Conservation (phyloP, 2,888 invertebrate genomes). For the Sarcophaga subvicina region DNA sequence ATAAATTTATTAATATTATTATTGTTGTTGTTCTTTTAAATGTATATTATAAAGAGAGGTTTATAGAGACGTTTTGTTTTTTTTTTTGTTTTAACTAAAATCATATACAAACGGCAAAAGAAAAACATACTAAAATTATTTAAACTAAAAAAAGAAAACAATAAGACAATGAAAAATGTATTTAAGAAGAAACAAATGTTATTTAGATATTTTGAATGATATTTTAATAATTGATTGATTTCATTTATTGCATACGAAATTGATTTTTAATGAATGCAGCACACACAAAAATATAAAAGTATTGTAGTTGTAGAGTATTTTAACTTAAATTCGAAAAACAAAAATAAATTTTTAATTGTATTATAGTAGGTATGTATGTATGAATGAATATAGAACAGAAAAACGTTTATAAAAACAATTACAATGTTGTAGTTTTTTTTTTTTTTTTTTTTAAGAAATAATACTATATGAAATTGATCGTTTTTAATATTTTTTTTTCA, state of each 20-base stretch:
- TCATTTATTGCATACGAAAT: constrained; percentile 27
- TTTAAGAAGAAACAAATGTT: constrained; percentile 37
- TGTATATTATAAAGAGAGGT: neutral
- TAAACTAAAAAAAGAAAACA: constrained; percentile 25
- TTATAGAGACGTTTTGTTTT: neutral
- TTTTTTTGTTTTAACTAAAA: constrained; percentile 44
- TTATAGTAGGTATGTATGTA: neutral
- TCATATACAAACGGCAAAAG: constrained; percentile 55
- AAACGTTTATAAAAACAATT: constrained; percentile 29
- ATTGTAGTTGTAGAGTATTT: constrained; percentile 10
- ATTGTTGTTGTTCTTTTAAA: neutral
- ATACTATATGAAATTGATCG: constrained; percentile 27
- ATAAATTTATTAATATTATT: neutral
- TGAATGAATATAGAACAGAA: neutral
- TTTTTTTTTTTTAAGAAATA: constrained; percentile 5
- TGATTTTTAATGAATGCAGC: constrained; percentile 55
- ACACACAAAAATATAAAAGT: constrained; percentile 69
- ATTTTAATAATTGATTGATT: constrained; percentile 7
- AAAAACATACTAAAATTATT: neutral
- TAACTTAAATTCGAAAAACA: constrained; percentile 17
- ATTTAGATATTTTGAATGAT: constrained; percentile 24
- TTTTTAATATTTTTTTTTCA: constrained; percentile 19
- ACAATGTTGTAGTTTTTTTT: constrained; percentile 17
- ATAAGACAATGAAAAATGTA: constrained; percentile 15
- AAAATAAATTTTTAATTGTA: neutral